Conservation (phyloP, 1,140 invertebrate species). For the Periplaneta americana region DNA sequence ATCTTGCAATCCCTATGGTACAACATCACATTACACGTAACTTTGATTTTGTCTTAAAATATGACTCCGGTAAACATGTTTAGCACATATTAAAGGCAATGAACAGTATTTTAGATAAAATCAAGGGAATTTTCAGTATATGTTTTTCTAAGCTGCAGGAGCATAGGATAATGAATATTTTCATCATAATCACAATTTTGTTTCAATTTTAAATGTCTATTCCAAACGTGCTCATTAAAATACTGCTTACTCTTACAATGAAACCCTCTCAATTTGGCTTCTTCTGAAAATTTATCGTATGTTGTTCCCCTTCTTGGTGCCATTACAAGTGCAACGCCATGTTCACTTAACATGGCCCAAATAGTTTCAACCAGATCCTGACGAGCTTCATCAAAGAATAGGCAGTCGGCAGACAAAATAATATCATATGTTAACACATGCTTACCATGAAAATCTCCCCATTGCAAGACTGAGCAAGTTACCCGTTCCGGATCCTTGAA, state of each 20-base stretch:
- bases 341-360: conserved; percentile 54
- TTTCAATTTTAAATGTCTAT: conserved; percentile 54
- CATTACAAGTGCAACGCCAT: conserved; percentile 66
- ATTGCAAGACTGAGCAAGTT: conserved; percentile 41
- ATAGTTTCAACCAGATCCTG: conserved; percentile 65
- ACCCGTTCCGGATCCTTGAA: conserved; percentile 35
- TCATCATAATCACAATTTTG: conserved; percentile 54
- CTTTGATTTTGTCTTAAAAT: neutral
- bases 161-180: conserved; percentile 60
- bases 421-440: conserved; percentile 50
- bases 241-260: conserved; percentile 45
- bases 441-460: conserved; percentile 30
- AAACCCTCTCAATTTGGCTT: conserved; percentile 52
- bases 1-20: neutral
- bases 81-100: neutral
- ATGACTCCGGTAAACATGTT: neutral
- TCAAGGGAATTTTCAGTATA: neutral
- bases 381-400: conserved; percentile 78
- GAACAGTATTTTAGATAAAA: neutral
- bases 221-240: conserved; percentile 61
- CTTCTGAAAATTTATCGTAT: conserved; percentile 59
- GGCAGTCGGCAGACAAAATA: conserved; percentile 71
- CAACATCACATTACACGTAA: neutral
- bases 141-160: conserved; percentile 50
- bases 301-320: conserved; percentile 69